phyloP scores from a whole-genome alignment of 2,888 invertebrate genomes.

The Heliconius erato region DNA sequence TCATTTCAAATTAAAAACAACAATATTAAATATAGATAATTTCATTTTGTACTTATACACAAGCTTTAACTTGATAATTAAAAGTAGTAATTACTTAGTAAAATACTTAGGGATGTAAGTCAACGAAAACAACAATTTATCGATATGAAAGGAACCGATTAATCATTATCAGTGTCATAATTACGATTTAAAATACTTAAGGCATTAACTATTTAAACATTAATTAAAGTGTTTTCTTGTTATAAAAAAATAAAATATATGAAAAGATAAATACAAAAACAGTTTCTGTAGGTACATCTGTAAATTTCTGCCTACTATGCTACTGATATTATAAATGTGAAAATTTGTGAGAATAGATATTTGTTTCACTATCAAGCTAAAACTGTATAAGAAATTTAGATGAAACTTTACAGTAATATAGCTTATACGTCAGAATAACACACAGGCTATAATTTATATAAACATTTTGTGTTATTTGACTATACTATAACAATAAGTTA shows the following conservation, averaged over 20 bases:
- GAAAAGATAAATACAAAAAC: too few relatives aligned
- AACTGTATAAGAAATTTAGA: neutral
- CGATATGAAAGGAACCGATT: conserved; percentile 4
- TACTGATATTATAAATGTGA: neutral
- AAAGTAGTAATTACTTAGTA: too few relatives aligned
- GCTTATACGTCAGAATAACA: neutral
- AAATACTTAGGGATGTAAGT: neutral
- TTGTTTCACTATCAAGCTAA: neutral
- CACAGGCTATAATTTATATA: neutral
- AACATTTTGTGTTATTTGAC: neutral
- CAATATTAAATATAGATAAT: too few relatives aligned
- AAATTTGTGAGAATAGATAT: neutral
- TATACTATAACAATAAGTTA: neutral
- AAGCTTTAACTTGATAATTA: too few relatives aligned
- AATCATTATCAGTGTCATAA: neutral
- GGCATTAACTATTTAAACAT: neutral
- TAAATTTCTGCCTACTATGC: neutral
- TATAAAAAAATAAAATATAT: neutral
- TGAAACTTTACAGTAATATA: neutral
- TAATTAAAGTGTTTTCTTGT: neutral
- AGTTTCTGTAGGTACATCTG: too few relatives aligned
- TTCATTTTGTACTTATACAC: too few relatives aligned
- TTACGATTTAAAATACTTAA: neutral
- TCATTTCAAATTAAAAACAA: too few relatives aligned
- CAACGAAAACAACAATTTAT: neutral